Conservation (phyloP, 1,140 invertebrate genomes). For the Penaeus japonicus region DNA sequence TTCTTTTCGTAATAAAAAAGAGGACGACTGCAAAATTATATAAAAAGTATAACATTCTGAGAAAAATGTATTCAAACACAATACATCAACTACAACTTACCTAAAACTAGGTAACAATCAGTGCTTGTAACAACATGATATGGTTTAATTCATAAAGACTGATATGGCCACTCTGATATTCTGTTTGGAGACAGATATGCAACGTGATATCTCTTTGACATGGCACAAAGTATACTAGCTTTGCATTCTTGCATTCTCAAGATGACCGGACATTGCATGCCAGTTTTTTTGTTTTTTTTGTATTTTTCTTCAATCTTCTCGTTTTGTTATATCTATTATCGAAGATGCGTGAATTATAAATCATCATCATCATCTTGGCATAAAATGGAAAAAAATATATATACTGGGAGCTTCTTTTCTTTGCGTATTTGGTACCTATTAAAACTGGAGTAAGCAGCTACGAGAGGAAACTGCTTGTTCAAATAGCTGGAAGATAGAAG, state of each 20-base stretch:
- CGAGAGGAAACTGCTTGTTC: too few species aligned
- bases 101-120: constrained; percentile 3
- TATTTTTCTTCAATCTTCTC: too few species aligned
- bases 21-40: constrained; percentile 30
- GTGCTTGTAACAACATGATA: constrained; percentile 39
- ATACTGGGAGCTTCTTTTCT: too few species aligned
- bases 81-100: constrained; percentile 20
- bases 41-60: constrained; percentile 4
- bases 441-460: too few species aligned
- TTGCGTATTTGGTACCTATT: too few species aligned
- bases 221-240: constrained; percentile 1
- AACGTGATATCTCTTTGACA: neutral
- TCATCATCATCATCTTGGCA: too few species aligned
- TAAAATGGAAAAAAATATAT: too few species aligned
- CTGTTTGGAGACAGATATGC: neutral
- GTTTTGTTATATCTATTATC: too few species aligned
- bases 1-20: constrained; percentile 24
- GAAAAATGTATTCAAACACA: constrained; percentile 6
- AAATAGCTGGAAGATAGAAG: too few species aligned
- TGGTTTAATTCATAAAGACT: neutral
- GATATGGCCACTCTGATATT: constrained; percentile 25
- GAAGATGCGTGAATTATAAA: too few species aligned
- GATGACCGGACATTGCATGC: neutral
- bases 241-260: neutral
- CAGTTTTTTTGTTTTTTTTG: too few species aligned